A percentile compares a stretch with the other conserved stretches of the same genome.
These are phyloP conservation scores for Ips typographus DNA, from an alignment of 1,140 invertebrate genomes.

Conservation along the genomic window DNA sequence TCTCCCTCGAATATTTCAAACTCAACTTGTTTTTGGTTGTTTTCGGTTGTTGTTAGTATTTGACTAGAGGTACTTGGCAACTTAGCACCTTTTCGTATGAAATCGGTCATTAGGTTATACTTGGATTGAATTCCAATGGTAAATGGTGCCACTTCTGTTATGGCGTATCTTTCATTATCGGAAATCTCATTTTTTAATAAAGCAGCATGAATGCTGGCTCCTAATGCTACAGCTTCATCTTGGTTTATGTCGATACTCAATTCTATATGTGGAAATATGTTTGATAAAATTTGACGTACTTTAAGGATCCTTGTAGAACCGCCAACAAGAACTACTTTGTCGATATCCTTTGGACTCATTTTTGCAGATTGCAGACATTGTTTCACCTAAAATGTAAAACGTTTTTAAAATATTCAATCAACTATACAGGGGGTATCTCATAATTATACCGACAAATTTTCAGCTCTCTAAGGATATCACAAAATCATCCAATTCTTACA, in stretches of 20 bases:
- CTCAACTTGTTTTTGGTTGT: slow-evolving; percentile 12
- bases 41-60: slow-evolving; percentile 1
- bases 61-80: neutral
- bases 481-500: too few relatives aligned
- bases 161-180: neutral
- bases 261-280: slow-evolving; percentile 9
- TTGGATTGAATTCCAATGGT: slow-evolving; percentile 9
- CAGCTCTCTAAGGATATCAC: too few relatives aligned
- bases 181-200: slow-evolving; percentile 10
- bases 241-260: slow-evolving; percentile 26
- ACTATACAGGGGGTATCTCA: too few relatives aligned
- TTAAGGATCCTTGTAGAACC: slow-evolving; percentile 29
- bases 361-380: slow-evolving; percentile 26
- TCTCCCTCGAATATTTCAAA: slow-evolving; percentile 28
- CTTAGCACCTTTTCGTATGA: slow-evolving; percentile 19
- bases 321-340: slow-evolving; percentile 24
- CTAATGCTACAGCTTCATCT: slow-evolving; percentile 36
- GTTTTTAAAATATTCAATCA: neutral
- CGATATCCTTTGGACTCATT: slow-evolving; percentile 10
- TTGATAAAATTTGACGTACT: slow-evolving; percentile 8
- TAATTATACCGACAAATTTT: too few relatives aligned
- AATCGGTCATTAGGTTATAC: slow-evolving; percentile 10
- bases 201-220: slow-evolving; percentile 35
- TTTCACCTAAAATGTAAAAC: slow-evolving; percentile 23
- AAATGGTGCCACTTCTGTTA: slow-evolving; percentile 20